A percentile compares a stretch with the other conserved stretches of the same genome.
These are phyloP conservation scores for Nanger granti DNA, from an alignment of 2,113 vertebrate species.

Conservation along the genomic window DNA sequence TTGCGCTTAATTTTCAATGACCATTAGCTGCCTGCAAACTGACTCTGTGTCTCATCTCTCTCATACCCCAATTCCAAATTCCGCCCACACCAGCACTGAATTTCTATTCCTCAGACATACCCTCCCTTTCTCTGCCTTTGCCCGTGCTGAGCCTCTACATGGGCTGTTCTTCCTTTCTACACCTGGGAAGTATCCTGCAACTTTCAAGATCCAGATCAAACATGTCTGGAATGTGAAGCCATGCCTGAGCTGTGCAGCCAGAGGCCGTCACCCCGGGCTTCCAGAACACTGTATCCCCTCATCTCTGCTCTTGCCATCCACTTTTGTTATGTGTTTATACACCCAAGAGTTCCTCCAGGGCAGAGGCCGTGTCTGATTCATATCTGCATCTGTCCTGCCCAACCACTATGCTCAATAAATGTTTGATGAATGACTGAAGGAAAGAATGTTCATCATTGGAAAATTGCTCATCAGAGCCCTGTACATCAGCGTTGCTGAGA, in stretches of 20 bases:
- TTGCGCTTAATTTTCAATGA: not conserved
- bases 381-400: not conserved
- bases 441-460: constrained; percentile 49
- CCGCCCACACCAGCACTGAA: not conserved
- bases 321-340: constrained; percentile 2
- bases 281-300: rapidly evolving
- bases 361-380: not conserved
- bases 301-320: not conserved
- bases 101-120: not conserved
- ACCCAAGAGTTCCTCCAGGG: not conserved
- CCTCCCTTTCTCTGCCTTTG: not conserved
- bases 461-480: constrained; percentile 45
- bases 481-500: not conserved
- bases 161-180: not conserved
- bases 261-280: not conserved
- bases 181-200: not conserved
- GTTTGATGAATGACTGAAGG: constrained; percentile 54
- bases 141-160: not conserved
- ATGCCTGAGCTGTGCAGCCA: not conserved
- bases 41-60: not conserved
- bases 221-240: not conserved
- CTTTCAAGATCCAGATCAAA: constrained; percentile 14
- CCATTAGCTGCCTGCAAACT: not conserved
- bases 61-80: not conserved
- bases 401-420: constrained; percentile 20